A percentile compares a stretch with the other conserved stretches of the same genome.
These are phyloP conservation scores for Tautogolabrus adspersus DNA, from an alignment of 2,113 vertebrate species.

Conservation along the genomic window DNA sequence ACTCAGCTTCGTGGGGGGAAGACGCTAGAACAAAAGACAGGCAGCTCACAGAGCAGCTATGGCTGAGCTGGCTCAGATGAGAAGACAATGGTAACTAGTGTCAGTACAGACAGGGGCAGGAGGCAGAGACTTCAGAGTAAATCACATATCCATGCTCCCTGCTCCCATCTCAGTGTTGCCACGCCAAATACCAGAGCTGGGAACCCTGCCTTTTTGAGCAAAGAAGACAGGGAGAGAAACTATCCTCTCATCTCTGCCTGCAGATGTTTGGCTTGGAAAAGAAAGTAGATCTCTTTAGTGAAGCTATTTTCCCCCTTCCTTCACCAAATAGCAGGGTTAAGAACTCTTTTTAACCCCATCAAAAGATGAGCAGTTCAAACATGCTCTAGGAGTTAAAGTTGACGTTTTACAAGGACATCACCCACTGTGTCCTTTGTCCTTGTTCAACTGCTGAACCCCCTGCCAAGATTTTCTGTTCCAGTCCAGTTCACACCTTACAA, in stretches of 20 bases:
- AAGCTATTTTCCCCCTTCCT: slow-evolving; percentile 6
- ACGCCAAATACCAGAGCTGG: slow-evolving; percentile 75
- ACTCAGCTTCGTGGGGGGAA: slow-evolving; percentile 77
- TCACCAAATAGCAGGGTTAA: slow-evolving; percentile 55
- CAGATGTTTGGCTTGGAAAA: slow-evolving; percentile 70
- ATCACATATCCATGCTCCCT: slow-evolving; percentile 73
- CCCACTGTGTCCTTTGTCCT: slow-evolving; percentile 67
- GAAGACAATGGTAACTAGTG: slow-evolving; percentile 81
- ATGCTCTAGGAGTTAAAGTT: slow-evolving; percentile 51
- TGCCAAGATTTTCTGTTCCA: slow-evolving; percentile 78
- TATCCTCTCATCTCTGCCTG: slow-evolving; percentile 65
- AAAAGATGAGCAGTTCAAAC: slow-evolving; percentile 56
- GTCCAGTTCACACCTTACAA: slow-evolving; percentile 82
- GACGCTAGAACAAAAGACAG: slow-evolving; percentile 82
- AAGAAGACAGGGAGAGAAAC: slow-evolving; percentile 53
- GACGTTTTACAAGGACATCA: slow-evolving; percentile 63
- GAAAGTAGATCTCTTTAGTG: slow-evolving; percentile 25
- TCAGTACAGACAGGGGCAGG: slow-evolving; percentile 71
- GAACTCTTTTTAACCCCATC: slow-evolving; percentile 62
- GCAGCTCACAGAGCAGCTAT: slow-evolving; percentile 75
- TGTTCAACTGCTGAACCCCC: slow-evolving; percentile 63
- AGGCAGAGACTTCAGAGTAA: slow-evolving; percentile 74
- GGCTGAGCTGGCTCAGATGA: slow-evolving; percentile 73
- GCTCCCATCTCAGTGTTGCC: slow-evolving; percentile 59
- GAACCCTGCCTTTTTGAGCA: slow-evolving; percentile 63